Evolutionary conservation across 2,113 vertebrate genomes (phyloP).

Genomic region (Leptodactylus fuscus): DNA sequence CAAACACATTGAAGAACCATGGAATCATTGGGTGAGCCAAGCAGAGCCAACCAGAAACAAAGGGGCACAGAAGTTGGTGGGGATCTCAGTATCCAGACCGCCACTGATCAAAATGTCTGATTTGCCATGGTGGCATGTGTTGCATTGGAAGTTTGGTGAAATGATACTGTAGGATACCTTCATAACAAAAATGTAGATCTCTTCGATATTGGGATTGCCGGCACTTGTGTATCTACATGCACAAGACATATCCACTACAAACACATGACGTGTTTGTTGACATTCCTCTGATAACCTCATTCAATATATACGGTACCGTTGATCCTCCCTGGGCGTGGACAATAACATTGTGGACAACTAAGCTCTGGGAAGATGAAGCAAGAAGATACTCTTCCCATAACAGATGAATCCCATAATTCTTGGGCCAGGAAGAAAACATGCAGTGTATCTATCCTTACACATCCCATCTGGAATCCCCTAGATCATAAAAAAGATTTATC

Average conservation of each 20-base stretch:
- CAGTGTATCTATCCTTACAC: neutral
- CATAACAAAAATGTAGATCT: too few species aligned
- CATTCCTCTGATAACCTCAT: neutral
- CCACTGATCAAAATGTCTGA: too few species aligned
- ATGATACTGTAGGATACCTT: too few species aligned
- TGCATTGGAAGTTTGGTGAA: too few species aligned
- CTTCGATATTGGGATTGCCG: neutral
- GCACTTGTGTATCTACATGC: neutral
- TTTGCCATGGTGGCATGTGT: too few species aligned
- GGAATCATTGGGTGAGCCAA: too few species aligned
- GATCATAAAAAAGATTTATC: conserved; percentile 36
- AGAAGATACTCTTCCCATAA: conserved; percentile 45
- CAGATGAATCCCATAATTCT: neutral
- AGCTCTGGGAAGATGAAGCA: conserved; percentile 31
- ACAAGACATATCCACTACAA: neutral
- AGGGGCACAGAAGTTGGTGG: too few species aligned
- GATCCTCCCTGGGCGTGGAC: neutral
- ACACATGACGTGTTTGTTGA: neutral
- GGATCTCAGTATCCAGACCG: too few species aligned
- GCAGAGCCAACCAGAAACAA: too few species aligned
- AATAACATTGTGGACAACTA: neutral
- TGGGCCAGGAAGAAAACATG: conserved; percentile 7
- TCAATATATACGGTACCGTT: neutral
- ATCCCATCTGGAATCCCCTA: conserved; percentile 36
- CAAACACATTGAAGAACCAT: too few species aligned